Percentiles rank a stretch among this genome's conserved stretches.
phyloP scores from a whole-genome alignment of 2,888 invertebrate species.

The Camponotus fellah region DNA sequence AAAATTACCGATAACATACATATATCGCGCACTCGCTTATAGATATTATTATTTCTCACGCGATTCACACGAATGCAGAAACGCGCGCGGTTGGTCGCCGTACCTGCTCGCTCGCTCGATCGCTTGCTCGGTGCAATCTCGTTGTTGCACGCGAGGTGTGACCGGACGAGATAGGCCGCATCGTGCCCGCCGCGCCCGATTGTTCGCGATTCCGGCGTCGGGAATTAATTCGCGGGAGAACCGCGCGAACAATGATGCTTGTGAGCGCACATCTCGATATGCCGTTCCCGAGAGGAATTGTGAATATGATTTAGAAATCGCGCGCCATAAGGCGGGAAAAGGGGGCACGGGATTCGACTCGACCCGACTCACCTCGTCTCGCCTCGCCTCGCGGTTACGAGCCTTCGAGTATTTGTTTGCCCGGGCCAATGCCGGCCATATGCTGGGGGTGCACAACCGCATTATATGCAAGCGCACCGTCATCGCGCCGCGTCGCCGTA shows the following conservation, averaged over 20 bases:
- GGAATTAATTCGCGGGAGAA: slow-evolving; percentile 76
- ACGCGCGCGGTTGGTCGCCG: background rate
- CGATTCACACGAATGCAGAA: slow-evolving; percentile 46
- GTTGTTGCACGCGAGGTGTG: slow-evolving; percentile 78
- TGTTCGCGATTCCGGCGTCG: slow-evolving; percentile 77
- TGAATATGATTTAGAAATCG: slow-evolving; percentile 82
- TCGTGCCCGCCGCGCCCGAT: slow-evolving; percentile 68
- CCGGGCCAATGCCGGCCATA: slow-evolving; percentile 78
- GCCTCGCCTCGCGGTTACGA: slow-evolving; percentile 54
- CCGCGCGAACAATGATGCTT: slow-evolving; percentile 49
- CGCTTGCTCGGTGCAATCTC: slow-evolving; percentile 71
- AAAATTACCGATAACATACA: slow-evolving; percentile 25
- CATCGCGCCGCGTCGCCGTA: slow-evolving; percentile 62
- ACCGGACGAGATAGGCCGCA: slow-evolving; percentile 77
- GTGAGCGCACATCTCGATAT: slow-evolving; percentile 1
- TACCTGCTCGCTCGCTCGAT: slow-evolving; percentile 19
- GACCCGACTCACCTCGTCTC: slow-evolving; percentile 32
- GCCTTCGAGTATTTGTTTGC: slow-evolving; percentile 78
- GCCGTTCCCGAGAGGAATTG: slow-evolving; percentile 73
- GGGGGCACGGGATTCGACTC: slow-evolving; percentile 53
- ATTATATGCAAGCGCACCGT: slow-evolving; percentile 69
- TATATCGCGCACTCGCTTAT: slow-evolving; percentile 12
- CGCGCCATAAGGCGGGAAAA: slow-evolving; percentile 79
- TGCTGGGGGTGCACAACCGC: slow-evolving; percentile 75
- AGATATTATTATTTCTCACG: slow-evolving; percentile 68